Percentiles rank a stretch among this genome's conserved stretches.
Conservation (phyloP, 2,113 vertebrate species). For the Parus major region DNA sequence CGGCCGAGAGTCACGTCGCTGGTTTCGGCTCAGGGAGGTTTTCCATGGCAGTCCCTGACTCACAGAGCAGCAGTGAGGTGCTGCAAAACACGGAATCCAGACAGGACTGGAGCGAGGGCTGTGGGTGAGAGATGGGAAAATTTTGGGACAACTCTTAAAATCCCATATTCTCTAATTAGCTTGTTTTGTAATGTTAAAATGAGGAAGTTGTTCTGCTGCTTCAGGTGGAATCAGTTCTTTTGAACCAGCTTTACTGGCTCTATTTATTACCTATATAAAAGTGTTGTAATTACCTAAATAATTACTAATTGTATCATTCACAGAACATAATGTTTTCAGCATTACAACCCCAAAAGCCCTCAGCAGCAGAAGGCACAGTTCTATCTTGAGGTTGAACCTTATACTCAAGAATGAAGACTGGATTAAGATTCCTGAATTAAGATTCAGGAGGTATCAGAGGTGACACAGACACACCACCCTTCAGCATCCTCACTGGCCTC, state of each 20-base stretch:
- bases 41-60: background rate
- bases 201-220: background rate
- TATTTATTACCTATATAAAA: background rate
- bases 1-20: background rate
- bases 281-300: background rate
- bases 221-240: background rate
- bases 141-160: background rate
- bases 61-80: background rate
- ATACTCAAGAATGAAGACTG: background rate
- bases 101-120: background rate
- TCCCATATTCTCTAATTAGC: background rate
- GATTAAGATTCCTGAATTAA: background rate
- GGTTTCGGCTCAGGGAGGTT: background rate
- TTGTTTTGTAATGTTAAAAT: background rate
- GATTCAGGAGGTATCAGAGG: background rate
- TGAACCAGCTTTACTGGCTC: background rate
- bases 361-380: background rate
- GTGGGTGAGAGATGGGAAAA: background rate
- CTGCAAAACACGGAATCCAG: background rate
- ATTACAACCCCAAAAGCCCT: background rate
- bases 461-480: accelerated
- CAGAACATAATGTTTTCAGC: background rate
- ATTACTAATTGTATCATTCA: background rate
- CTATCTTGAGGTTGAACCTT: background rate
- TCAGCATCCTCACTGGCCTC: background rate